A percentile compares a stretch with the other conserved stretches of the same genome.
phyloP scores from a whole-genome alignment of 2,888 invertebrate genomes.

The Ormyrus rosae region DNA sequence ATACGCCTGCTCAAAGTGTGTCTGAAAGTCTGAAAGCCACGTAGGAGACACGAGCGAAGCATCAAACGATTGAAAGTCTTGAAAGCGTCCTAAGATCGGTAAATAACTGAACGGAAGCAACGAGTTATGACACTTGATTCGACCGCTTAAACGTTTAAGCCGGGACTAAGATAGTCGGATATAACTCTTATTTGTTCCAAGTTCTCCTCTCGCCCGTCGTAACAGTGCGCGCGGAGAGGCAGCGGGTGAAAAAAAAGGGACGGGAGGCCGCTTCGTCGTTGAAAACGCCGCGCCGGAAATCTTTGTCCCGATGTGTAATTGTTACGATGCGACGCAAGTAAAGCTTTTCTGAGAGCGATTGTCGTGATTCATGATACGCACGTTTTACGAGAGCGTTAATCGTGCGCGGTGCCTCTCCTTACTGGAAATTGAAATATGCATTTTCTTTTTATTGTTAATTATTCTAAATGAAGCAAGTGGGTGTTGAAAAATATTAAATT shows the following conservation, averaged over 20 bases:
- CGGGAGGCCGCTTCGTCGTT: neutral
- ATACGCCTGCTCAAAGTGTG: too few species aligned
- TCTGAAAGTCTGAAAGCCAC: too few species aligned
- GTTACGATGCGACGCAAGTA: too few species aligned
- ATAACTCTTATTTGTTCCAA: constrained; percentile 44
- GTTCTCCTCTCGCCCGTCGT: constrained; percentile 73
- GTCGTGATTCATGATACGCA: too few species aligned
- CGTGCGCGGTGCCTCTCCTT: too few species aligned
- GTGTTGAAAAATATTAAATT: too few species aligned
- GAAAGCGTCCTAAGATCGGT: constrained; percentile 9
- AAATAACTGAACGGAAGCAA: constrained; percentile 68
- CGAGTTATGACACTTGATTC: constrained; percentile 73
- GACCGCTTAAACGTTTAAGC: constrained; percentile 70
- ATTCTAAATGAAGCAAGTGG: too few species aligned
- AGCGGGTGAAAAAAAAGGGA: neutral
- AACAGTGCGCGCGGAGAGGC: constrained; percentile 85
- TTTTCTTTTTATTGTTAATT: too few species aligned
- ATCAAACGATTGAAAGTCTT: constrained; percentile 7
- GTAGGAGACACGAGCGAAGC: neutral
- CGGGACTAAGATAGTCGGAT: constrained; percentile 64
- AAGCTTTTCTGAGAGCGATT: too few species aligned
- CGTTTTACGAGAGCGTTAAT: too few species aligned
- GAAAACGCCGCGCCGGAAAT: neutral
- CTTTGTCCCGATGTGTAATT: neutral
- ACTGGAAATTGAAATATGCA: too few species aligned